phyloP scores from a whole-genome alignment of 2,888 invertebrate genomes.

The Tetragnatha montana region DNA sequence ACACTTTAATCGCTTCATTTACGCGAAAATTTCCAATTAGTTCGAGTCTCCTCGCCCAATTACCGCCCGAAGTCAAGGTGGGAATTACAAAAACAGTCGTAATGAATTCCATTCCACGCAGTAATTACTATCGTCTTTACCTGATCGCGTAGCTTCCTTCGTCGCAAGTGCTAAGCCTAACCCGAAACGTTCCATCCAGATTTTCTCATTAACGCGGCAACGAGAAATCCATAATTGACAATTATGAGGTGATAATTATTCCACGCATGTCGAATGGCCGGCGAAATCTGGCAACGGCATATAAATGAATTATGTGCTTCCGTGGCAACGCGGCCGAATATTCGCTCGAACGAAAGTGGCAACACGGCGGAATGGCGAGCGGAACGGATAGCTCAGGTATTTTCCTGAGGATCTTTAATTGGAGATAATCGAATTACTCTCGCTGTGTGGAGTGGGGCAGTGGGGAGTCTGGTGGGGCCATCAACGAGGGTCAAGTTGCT shows the following conservation, averaged over 20 bases:
- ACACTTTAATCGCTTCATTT: conserved; percentile 3
- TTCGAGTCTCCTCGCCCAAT: neutral
- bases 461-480: neutral
- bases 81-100: neutral
- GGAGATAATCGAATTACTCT: neutral
- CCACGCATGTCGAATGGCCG: neutral
- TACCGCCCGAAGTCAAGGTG: neutral
- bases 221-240: conserved; percentile 10
- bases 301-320: conserved; percentile 1
- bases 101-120: neutral
- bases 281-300: neutral
- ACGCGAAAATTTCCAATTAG: neutral
- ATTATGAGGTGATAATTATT: conserved; percentile 28
- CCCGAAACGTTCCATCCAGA: neutral
- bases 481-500: neutral
- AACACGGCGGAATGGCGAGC: neutral
- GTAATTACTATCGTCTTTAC: neutral
- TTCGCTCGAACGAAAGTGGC: neutral
- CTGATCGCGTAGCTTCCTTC: neutral
- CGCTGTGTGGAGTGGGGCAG: neutral
- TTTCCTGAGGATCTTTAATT: neutral
- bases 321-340: neutral
- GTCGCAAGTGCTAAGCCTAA: neutral
- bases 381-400: neutral
- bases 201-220: neutral